Evolutionary conservation across 2,113 vertebrate species (phyloP), one percentile per base, ranked within the genome.

Genomic region (Tamias sibiricus): DNA sequence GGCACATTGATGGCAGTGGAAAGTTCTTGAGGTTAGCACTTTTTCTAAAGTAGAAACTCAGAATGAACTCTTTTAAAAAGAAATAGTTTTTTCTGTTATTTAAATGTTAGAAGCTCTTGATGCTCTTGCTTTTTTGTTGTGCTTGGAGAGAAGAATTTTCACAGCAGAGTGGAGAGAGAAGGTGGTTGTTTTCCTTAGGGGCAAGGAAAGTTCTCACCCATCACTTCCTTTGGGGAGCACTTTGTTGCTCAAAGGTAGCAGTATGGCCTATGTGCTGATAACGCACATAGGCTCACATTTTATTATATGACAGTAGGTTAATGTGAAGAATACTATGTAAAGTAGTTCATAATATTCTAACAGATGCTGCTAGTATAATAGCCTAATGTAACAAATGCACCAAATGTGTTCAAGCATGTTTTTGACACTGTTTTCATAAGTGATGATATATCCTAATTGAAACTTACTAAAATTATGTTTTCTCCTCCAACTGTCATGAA

Each of bases 341-440:
- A 91, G 47, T 79, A 40, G 88, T 90, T 92, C 57, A 79, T 57
- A 71, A 6, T 80, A 35, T 75, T 49, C 91, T 88, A 81, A 86
- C 95, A 96, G 95, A 94, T 96, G 97, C 95, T 87, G 57, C 88
- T 47, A 10, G 88, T 57, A 24, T 59, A 94, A 64, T 68, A 68
- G 76, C 90, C 76, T 81, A 49, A 59, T 66, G 72, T 69, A 88
- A 74, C 85, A 85, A 90, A 68, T 9, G 49, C 72, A 88, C 77
- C 91, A 93, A 94, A 47, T 95, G 77, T 95, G 91, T 72, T 64
- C 57, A 13, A 52, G 82, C 88, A 77, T 77, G 44, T 82, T 94
- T 97, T 52, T 96, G 91, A 96, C 95, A 91, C 96, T 64, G 11
- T 96, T 96, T 96, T 96, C 92, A 47, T 94, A 87, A 95, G 95